Evolutionary conservation across 2,113 vertebrate genomes (phyloP), one percentile per base, ranked within the genome.

Genomic region (Oncorhynchus mykiss): DNA sequence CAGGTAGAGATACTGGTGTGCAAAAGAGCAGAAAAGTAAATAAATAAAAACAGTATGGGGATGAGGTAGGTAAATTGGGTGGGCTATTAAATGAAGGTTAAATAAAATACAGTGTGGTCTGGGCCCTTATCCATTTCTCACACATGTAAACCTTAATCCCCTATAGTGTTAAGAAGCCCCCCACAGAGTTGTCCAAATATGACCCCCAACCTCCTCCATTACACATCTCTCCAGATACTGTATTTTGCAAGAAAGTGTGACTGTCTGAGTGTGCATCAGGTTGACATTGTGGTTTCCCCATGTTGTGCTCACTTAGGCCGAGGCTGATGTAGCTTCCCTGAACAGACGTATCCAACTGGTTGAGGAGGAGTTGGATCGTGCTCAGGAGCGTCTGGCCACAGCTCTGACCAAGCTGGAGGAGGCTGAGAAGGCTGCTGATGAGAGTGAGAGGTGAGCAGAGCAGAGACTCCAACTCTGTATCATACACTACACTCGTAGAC

Each of bases 291-390:
- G 27, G 16, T 73, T 27, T 49, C 68, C 64, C 11, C 34, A 2
- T 57, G 34, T 69, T 76, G 16, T 85, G 27, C 71, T 78, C 71
- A 67, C 39, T 25, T 78, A 99, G 97, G 97, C 97, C 90, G 97
- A 99, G 95, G 94, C 93, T 0, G 97, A 99, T 9, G 97, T 99
- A 7, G 96, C 97, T 74, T 98, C 97, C 84, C 91, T 99, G 94
- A 99, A 99, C 94, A 98, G 97, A 87, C 97, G 97, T 29, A 99
- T 98, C 93, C 97, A 99, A 89, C 96, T 99, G 94, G 97, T 99
- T 90, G 97, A 99, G 94, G 97, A 99, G 80, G 97, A 99, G 95
- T 84, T 99, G 96, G 97, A 99, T 85, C 95, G 97, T 27, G 97
- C 97, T 85, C 97, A 99, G 91, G 97, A 99, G 93, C 97, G 97